phyloP scores from a whole-genome alignment of 1,140 invertebrate genomes.

The Ooceraea biroi region DNA sequence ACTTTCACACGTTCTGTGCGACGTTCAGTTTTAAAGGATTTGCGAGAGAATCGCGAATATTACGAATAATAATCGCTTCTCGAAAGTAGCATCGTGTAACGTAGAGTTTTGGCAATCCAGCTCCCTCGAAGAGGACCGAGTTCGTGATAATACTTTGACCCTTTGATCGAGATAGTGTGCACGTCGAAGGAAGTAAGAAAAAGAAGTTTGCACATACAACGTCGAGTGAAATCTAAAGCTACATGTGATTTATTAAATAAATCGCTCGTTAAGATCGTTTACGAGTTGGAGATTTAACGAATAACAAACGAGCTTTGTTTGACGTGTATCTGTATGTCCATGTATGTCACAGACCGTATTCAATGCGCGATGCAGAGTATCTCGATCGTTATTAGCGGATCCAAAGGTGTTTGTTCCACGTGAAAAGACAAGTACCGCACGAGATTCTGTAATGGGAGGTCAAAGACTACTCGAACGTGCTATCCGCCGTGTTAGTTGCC shows the following conservation, averaged over 20 bases:
- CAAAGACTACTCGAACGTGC: conserved; percentile 36
- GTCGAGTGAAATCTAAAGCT: no score
- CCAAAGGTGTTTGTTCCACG: conserved; percentile 22
- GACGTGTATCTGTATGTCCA: conserved; percentile 41
- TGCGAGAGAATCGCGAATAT: conserved; percentile 15
- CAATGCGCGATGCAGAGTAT: conserved; percentile 25
- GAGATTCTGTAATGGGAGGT: conserved; percentile 42
- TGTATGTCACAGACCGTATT: background rate
- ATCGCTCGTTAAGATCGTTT: no score
- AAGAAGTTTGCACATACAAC: background rate
- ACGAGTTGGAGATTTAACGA: no score
- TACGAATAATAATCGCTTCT: conserved; percentile 24
- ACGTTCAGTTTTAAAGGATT: conserved; percentile 28
- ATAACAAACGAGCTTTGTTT: conserved; percentile 12
- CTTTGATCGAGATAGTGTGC: background rate
- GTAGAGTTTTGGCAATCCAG: conserved; percentile 3
- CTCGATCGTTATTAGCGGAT: conserved; percentile 8
- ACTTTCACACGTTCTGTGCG: conserved; percentile 9
- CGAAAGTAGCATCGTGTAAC: background rate
- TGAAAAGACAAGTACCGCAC: conserved; percentile 27
- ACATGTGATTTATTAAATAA: no score
- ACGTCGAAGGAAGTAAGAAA: conserved; percentile 4
- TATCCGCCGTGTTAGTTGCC: conserved; percentile 5
- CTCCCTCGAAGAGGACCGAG: background rate
- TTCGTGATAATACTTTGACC: background rate